Percentiles rank a stretch among this genome's conserved stretches.
These are phyloP conservation scores for Chymomyza costata DNA, from an alignment of 1,140 invertebrate species.

Conservation along the genomic window DNA sequence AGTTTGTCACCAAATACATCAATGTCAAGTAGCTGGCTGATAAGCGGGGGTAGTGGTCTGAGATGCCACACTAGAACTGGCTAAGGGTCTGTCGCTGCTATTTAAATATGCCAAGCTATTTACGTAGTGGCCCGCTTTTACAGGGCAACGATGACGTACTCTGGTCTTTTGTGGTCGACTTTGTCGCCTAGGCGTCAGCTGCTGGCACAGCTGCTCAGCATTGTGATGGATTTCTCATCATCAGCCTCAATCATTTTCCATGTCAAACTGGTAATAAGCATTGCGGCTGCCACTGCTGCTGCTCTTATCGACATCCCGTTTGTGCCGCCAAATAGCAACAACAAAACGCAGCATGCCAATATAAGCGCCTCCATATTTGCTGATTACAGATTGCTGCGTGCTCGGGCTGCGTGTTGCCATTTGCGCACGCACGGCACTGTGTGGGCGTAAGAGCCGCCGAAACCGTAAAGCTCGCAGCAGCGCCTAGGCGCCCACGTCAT, in stretches of 20 bases:
- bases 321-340: too few relatives aligned
- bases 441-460: too few relatives aligned
- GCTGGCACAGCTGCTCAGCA: conserved; percentile 23
- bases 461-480: too few relatives aligned
- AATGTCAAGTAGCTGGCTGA: conserved; percentile 44
- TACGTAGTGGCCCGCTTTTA: conserved; percentile 18
- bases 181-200: background rate
- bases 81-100: background rate
- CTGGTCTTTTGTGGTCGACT: too few relatives aligned
- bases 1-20: conserved; percentile 72
- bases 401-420: too few relatives aligned
- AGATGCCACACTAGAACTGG: conserved; percentile 3
- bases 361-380: too few relatives aligned
- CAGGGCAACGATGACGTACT: too few relatives aligned
- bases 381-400: too few relatives aligned
- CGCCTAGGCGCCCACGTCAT: too few relatives aligned
- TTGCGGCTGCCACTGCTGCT: background rate
- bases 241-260: conserved; percentile 42
- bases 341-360: too few relatives aligned
- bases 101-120: conserved; percentile 43
- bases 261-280: conserved; percentile 35
- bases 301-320: too few relatives aligned
- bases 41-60: background rate
- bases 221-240: conserved; percentile 32
- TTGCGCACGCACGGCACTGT: too few relatives aligned